A percentile compares a stretch with the other conserved stretches of the same genome.
These are phyloP conservation scores for Orius insidiosus DNA, from an alignment of 1,140 invertebrate genomes.

Conservation along the genomic window DNA sequence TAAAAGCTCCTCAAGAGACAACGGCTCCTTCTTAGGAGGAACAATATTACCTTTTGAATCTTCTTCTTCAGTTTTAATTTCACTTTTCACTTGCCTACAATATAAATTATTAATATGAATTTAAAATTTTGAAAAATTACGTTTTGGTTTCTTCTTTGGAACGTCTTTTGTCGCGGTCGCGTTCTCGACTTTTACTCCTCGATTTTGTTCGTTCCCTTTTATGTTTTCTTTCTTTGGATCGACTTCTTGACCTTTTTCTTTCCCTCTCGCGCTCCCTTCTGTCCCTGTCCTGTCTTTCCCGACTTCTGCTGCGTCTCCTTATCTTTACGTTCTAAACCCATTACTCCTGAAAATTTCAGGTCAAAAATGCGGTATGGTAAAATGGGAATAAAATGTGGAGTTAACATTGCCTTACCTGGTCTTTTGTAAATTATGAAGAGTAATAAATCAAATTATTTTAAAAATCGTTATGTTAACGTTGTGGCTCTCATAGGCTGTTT, in stretches of 20 bases:
- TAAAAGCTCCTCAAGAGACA: slow-evolving; percentile 89
- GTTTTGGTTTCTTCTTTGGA: not conserved
- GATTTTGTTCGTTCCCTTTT: slow-evolving; percentile 14
- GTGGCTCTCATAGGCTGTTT: too few relatives aligned
- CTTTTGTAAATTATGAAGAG: too few relatives aligned
- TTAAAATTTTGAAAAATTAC: slow-evolving; percentile 3
- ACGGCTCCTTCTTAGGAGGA: slow-evolving; percentile 59
- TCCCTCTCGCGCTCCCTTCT: slow-evolving; percentile 11
- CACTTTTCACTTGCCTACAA: slow-evolving; percentile 23
- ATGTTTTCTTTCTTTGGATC: slow-evolving; percentile 18
- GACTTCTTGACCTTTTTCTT: slow-evolving; percentile 16
- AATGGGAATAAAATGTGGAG: too few relatives aligned
- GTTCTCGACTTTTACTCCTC: slow-evolving; percentile 4
- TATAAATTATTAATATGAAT: not conserved
- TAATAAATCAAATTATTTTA: too few relatives aligned
- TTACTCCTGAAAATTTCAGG: too few relatives aligned
- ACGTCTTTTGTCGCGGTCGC: slow-evolving; percentile 5
- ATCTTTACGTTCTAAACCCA: slow-evolving; percentile 18
- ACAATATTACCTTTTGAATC: slow-evolving; percentile 21
- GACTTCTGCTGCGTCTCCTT: slow-evolving; percentile 17
- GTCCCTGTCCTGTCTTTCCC: slow-evolving; percentile 17
- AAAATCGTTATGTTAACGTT: too few relatives aligned
- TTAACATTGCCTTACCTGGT: too few relatives aligned
- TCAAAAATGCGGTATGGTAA: too few relatives aligned
- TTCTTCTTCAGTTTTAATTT: slow-evolving; percentile 22